Evolutionary conservation across 1,140 invertebrate genomes (phyloP).

Genomic region (Bombus soroeensis): DNA sequence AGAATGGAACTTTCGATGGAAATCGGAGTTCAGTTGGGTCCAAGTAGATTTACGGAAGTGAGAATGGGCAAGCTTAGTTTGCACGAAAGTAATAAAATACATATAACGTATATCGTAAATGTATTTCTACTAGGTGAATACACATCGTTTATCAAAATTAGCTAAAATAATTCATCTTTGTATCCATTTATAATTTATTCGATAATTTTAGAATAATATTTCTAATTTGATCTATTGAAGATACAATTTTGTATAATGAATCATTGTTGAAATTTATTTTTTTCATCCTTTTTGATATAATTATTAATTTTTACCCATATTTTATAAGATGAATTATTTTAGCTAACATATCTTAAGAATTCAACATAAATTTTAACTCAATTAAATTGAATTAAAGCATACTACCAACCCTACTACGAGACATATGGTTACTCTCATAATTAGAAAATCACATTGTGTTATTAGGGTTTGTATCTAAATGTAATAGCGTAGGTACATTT

Average conservation of each 20-base stretch:
- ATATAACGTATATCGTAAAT: not conserved
- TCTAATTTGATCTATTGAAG: no score
- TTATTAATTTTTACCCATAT: not conserved
- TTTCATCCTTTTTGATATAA: not conserved
- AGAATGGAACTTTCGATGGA: not conserved
- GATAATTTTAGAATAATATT: not conserved
- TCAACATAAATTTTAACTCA: not conserved
- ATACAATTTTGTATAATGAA: no score
- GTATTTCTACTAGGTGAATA: not conserved
- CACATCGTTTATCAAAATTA: not conserved
- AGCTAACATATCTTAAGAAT: not conserved
- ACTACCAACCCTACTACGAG: not conserved
- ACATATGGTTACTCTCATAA: not conserved
- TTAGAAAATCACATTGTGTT: constrained; percentile 1
- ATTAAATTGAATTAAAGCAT: not conserved
- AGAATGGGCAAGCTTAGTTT: constrained; percentile 11
- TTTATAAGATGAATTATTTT: constrained; percentile 38
- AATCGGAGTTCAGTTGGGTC: not conserved
- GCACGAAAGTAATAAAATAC: constrained; percentile 34
- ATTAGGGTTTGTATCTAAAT: constrained; percentile 37
- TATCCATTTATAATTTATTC: not conserved
- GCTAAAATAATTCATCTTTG: constrained; percentile 34
- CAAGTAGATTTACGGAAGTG: constrained; percentile 5
- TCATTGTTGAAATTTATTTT: no score
- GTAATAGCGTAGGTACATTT: constrained; percentile 1